Base-by-base conservation (phyloP, 2,888 invertebrate species). In the Papilio demoleus region DNA sequence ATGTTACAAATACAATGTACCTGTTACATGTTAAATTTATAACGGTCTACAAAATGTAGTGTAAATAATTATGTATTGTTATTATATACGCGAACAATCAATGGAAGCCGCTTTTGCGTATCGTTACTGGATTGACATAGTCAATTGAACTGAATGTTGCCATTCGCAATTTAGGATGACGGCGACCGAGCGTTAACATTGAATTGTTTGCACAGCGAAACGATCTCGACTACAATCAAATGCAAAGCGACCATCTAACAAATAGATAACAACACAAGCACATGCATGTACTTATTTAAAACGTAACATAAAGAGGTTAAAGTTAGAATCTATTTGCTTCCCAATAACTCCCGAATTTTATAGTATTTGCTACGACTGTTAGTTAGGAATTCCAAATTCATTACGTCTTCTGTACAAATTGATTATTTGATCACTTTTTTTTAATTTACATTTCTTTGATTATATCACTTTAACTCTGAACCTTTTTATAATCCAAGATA, bases 111-210 rank as follows among this genome's bases (percentile, higher is more conserved):
- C 31, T n/a, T 56, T 38, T 34, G 17, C 56, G 22, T 62, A 12
- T 56, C 67, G 50, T 62, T 50, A 45, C 62, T 22, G 34, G 24
- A 56, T 68, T 31, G 63, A 58, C 58, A 36, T 24, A 45, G 9
- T 58, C 62, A 42, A 67, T 67, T 67, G 34, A 66, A 27, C 36
- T 50, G 34, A 59, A 59, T 24, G 65, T 59, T 47, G 34, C 45
- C 34, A 40, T 62, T 56, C 12, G 53, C 42, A 56, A 67, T 67
- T 62, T 63, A 36, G 42, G 45, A 58, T 45, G 56, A 24, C 63
- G 36, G 36, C 63, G 45, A 31, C 19, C 31, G 56, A 40, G 22
- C 63, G 61, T 34, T 59, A 59, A 59, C 59, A 59, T 36, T 42
- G 31, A 59, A 65, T 45, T 53, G 64, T 40, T 53, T 64, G 53